Evolutionary conservation across 2,113 vertebrate genomes (phyloP), one percentile per base, ranked within the genome.

Genomic region (Mustelus asterias): DNA sequence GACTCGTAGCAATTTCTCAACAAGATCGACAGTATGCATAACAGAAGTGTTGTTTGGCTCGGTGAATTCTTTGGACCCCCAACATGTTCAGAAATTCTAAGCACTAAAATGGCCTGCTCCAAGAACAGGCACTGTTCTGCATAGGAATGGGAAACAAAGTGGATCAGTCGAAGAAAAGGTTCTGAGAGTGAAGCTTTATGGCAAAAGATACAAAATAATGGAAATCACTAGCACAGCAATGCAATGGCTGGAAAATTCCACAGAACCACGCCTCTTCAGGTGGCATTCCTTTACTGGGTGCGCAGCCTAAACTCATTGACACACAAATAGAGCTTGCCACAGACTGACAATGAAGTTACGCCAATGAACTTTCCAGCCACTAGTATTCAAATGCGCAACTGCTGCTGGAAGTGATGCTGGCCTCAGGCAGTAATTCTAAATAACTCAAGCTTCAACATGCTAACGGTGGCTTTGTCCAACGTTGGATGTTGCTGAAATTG

Each of bases 321-420:
- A 24, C 48, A 90, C 54, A 93, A 93, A 18, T 2, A 63, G 33
- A 33, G 20, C n/a, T 93, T 93, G 33, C 6, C 18, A 60, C n/a
- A 37, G 8, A n/a, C 10, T 20, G 0, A 1, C 14, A n/a, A 16
- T 58, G 48, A 89, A 60, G 44, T 29, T 33, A 89, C 3, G n/a
- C 2, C 29, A 6, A 16, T 18, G 13, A 93, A 93, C 37, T 93
- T 65, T n/a, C 33, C 13, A n/a, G 60, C 60, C 63, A 20, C 13
- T 65, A 93, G 2, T 18, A 93, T 93, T 93, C 89, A 93, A 93
- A 93, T 37, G 33, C 65, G 60, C 65, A 93, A 37, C 60, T 93
- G 63, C 89, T 65, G 37, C 60, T 65, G 60, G n/a, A 37, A 65
- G 89, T 93, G 63, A 93, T 37, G n/a, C 22, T 67, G n/a, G n/a